Conservation (phyloP, 64 coral and sea anemone genomes). For the Pocillopora damicornis region DNA sequence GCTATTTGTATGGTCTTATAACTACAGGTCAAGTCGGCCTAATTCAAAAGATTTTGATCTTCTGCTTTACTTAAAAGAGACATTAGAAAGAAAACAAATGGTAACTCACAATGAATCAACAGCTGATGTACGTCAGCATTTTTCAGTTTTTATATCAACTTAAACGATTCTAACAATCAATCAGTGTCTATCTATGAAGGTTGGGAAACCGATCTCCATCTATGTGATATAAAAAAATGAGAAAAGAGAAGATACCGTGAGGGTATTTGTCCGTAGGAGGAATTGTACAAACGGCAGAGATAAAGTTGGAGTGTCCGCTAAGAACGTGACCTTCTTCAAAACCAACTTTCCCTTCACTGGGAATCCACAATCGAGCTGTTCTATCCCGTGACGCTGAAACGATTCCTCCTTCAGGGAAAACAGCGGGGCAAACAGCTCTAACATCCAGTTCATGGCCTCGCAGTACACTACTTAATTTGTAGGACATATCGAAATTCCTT, state of each 20-base stretch:
- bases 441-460: slow-evolving; percentile 95
- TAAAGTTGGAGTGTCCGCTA: slow-evolving; percentile 87
- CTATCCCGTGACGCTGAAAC: slow-evolving; percentile 83
- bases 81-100: too few relatives aligned
- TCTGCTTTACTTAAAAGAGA: too few relatives aligned
- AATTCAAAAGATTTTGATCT: background rate
- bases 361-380: slow-evolving; percentile 82
- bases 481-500: slow-evolving; percentile 53
- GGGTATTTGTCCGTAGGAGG: slow-evolving; percentile 77
- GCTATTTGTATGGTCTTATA: too few relatives aligned
- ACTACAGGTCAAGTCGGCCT: background rate
- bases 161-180: too few relatives aligned
- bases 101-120: too few relatives aligned
- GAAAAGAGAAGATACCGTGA: slow-evolving; percentile 61
- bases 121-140: too few relatives aligned
- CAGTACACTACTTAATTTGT: slow-evolving; percentile 82
- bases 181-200: too few relatives aligned
- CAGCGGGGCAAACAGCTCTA: slow-evolving; percentile 74
- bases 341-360: slow-evolving; percentile 38
- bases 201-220: too few relatives aligned
- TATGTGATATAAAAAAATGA: background rate
- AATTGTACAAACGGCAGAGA: slow-evolving; percentile 89
- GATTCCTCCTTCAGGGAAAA: slow-evolving; percentile 77
- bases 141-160: too few relatives aligned
- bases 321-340: slow-evolving; percentile 90